Percentiles rank a stretch among this genome's conserved stretches.
These are phyloP conservation scores for Seladonia tumulorum DNA, from an alignment of 2,888 invertebrate genomes.

Conservation along the genomic window DNA sequence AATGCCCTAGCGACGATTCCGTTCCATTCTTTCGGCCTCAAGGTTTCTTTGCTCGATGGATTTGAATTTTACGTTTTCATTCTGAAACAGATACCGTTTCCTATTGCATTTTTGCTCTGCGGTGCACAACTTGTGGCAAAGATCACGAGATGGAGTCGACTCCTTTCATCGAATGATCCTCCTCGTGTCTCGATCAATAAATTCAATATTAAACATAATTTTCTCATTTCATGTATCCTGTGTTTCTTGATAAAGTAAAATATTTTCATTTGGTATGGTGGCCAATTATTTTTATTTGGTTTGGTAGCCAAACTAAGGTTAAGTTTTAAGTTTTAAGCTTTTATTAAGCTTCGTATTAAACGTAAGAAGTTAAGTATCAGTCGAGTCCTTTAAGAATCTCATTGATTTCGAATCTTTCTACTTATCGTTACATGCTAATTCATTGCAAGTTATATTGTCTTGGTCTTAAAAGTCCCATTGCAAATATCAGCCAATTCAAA, in stretches of 20 bases:
- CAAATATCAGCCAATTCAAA: no score
- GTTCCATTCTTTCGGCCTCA: slow-evolving; percentile 9
- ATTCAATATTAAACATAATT: no score
- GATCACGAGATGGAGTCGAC: not conserved
- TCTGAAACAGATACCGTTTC: not conserved
- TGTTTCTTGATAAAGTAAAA: not conserved
- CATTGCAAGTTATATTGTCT: no score
- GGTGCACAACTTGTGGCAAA: not conserved
- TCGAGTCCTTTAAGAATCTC: no score
- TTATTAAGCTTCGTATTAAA: no score
- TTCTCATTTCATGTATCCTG: not conserved
- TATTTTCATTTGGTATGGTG: not conserved
- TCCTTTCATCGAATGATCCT: not conserved
- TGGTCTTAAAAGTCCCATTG: no score
- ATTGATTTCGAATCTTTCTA: no score
- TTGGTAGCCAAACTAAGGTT: no score
- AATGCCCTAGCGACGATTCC: slow-evolving; percentile 13
- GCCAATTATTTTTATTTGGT: no score
- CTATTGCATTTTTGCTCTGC: not conserved
- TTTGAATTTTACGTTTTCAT: slow-evolving; percentile 22
- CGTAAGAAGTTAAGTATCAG: no score
- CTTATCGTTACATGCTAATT: no score
- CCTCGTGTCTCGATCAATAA: not conserved
- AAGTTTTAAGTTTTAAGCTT: no score
- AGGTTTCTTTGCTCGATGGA: not conserved